Conservation (phyloP, 2,113 vertebrate species). For the Ptychochromis oligacanthus region DNA sequence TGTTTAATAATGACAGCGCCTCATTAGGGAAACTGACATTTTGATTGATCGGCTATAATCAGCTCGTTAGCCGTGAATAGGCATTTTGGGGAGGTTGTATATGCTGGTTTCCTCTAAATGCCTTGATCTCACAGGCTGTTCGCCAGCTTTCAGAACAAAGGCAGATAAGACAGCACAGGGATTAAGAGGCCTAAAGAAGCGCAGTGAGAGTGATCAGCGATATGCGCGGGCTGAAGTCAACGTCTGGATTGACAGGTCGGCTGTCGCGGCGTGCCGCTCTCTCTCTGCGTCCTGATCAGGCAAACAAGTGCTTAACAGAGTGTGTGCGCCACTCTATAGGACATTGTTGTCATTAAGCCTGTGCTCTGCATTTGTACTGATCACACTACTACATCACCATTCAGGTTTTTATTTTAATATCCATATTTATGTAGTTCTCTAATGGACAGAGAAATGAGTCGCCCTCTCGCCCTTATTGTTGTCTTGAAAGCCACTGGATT, state of each 20-base stretch:
- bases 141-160: constrained; percentile 40
- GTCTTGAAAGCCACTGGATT: background rate
- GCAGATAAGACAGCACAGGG: constrained; percentile 50
- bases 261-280: background rate
- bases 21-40: constrained; percentile 38
- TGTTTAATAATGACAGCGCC: constrained; percentile 47
- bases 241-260: constrained; percentile 38
- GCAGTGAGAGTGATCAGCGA: constrained; percentile 15
- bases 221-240: constrained; percentile 23
- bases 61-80: constrained; percentile 66
- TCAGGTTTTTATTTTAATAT: background rate
- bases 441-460: background rate
- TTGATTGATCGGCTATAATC: constrained; percentile 72
- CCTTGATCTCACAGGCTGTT: constrained; percentile 51
- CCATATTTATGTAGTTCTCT: background rate
- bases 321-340: background rate
- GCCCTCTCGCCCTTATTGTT: constrained; percentile 7
- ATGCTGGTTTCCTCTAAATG: constrained; percentile 29
- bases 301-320: background rate
- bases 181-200: constrained; percentile 56
- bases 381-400: background rate
- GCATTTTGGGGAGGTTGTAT: background rate
- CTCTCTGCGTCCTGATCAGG: background rate
- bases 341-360: background rate
- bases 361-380: background rate